phyloP scores from a whole-genome alignment of 2,797 vertebrate genomes.

The Pristis pectinata region DNA sequence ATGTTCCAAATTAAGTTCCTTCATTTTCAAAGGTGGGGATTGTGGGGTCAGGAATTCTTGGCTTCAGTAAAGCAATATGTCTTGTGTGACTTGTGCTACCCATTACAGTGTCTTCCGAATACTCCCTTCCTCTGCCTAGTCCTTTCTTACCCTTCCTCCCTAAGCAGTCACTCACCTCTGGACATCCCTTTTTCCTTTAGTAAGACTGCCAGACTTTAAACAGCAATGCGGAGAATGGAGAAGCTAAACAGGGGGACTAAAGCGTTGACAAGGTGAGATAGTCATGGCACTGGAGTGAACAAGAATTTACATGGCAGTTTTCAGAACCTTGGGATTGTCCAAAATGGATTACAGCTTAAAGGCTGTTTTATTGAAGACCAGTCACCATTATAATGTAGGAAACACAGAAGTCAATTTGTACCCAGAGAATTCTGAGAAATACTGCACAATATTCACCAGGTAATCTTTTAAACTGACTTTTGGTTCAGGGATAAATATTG shows the following conservation, averaged over 20 bases:
- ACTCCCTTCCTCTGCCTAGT: neutral
- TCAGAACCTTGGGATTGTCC: neutral
- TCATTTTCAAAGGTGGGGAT: neutral
- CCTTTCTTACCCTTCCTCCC: neutral
- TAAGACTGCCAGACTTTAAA: neutral
- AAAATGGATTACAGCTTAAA: neutral
- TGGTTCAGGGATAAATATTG: neutral
- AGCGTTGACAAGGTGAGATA: no score
- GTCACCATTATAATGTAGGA: neutral
- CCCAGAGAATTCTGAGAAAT: neutral
- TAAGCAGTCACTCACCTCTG: neutral
- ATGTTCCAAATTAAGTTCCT: constrained; percentile 31
- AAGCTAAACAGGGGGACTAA: no score
- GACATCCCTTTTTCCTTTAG: neutral
- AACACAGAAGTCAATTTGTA: neutral
- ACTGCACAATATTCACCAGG: neutral
- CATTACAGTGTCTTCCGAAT: neutral
- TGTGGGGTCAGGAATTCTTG: constrained; percentile 14
- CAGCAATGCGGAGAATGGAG: no score
- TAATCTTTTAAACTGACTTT: neutral
- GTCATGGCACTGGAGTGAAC: neutral
- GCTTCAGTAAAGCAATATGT: neutral
- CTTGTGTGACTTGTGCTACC: constrained; percentile 25
- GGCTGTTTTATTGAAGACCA: neutral
- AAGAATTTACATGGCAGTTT: neutral